Conservation (phyloP, 2,888 invertebrate genomes). For the Caenorhabditis sp. region DNA sequence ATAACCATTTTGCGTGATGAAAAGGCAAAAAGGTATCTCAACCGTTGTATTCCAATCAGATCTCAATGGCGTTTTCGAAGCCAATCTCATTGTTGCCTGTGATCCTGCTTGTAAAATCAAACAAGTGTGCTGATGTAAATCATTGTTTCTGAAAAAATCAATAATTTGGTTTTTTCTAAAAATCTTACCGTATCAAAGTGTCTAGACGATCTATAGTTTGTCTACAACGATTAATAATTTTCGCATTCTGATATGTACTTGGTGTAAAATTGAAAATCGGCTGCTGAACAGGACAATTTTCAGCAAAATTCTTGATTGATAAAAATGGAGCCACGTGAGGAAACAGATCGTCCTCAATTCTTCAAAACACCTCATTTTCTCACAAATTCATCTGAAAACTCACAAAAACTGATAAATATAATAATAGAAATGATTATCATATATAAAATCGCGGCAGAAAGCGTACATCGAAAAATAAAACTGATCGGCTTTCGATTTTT, state of each 20-base stretch:
- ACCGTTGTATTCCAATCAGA: constrained; percentile 28
- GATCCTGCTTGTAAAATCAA: constrained; percentile 40
- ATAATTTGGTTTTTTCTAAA: not conserved
- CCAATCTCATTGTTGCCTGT: constrained; percentile 37
- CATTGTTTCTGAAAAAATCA: constrained; percentile 8
- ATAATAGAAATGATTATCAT: not conserved
- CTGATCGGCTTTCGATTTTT: not conserved
- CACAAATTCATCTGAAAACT: not conserved
- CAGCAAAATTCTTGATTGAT: constrained; percentile 14
- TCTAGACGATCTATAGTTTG: constrained; percentile 13
- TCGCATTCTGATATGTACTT: constrained; percentile 12
- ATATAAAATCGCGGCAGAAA: not conserved
- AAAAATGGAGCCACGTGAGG: constrained; percentile 37
- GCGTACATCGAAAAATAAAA: not conserved
- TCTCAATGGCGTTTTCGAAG: constrained; percentile 17
- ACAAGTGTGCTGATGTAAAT: constrained; percentile 25
- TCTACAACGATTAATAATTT: constrained; percentile 13
- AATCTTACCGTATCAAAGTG: constrained; percentile 14
- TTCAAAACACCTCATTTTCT: not conserved
- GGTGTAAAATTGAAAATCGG: constrained; percentile 21
- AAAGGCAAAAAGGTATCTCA: constrained; percentile 39
- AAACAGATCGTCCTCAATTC: not conserved
- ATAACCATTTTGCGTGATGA: constrained; percentile 26
- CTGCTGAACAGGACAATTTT: constrained; percentile 11
- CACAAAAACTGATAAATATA: not conserved